Conservation (phyloP, 37 sponge, comb jelly and placozoan genomes). For the Petrosia ficiformis region DNA sequence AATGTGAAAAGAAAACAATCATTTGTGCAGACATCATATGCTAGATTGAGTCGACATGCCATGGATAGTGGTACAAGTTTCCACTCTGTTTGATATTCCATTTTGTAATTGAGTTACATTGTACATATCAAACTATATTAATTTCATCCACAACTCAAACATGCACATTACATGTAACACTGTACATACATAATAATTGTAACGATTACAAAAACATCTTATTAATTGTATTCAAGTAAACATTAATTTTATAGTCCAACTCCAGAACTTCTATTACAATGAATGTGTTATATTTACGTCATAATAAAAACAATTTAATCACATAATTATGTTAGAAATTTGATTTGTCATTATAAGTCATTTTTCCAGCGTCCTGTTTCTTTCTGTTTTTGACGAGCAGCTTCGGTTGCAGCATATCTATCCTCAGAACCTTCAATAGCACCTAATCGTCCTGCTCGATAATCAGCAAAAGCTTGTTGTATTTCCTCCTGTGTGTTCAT, state of each 20-base stretch:
- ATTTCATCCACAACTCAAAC: too few relatives aligned
- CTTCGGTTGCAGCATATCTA: constrained; percentile 50
- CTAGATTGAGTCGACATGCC: not conserved
- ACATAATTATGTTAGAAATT: not conserved
- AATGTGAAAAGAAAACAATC: not conserved
- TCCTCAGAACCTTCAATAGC: constrained; percentile 63
- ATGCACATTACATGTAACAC: too few relatives aligned
- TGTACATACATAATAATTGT: too few relatives aligned
- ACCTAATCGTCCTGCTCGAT: constrained; percentile 67
- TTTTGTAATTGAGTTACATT: too few relatives aligned
- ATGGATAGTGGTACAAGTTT: not conserved
- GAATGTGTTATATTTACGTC: not conserved
- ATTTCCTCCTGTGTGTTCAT: constrained; percentile 93
- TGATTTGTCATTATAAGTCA: not conserved
- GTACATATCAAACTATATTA: too few relatives aligned
- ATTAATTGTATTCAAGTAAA: too few relatives aligned
- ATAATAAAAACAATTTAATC: not conserved
- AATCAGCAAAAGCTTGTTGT: constrained; percentile 79
- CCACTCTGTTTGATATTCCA: too few relatives aligned
- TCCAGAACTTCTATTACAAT: not conserved
- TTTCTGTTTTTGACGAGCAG: constrained; percentile 44
- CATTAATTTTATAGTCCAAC: not conserved
- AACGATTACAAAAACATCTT: too few relatives aligned
- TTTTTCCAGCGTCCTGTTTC: constrained; percentile 10
- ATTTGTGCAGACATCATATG: not conserved